Evolutionary conservation across 2,888 invertebrate species (phyloP).

Genomic region (Synanthedon andrenaeformis): DNA sequence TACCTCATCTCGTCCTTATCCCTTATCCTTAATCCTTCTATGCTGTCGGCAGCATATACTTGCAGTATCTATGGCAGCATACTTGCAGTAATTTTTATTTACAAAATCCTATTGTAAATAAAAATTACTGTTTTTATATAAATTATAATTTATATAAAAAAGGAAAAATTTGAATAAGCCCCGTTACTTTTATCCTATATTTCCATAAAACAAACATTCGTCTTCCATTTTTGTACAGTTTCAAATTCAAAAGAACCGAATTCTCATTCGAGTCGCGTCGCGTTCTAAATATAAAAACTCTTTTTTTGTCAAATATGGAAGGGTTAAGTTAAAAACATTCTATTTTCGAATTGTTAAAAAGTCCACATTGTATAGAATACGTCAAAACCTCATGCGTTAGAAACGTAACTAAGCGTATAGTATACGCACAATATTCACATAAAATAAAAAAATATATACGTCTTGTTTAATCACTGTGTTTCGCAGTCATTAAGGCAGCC

Average conservation of each 20-base stretch:
- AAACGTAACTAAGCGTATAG: conserved; percentile 13
- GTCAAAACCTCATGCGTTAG: conserved; percentile 61
- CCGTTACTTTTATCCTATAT: conserved; percentile 46
- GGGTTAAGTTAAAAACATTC: conserved; percentile 70
- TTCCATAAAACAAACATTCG: conserved; percentile 33
- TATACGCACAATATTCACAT: conserved; percentile 21
- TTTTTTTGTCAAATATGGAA: conserved; percentile 70
- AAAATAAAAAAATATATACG: background rate
- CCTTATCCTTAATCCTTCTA: no score
- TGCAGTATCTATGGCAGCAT: no score
- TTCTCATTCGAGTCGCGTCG: conserved; percentile 58
- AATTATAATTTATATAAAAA: no score
- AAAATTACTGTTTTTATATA: no score
- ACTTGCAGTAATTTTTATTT: no score
- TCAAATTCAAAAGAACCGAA: conserved; percentile 62
- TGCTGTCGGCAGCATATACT: no score
- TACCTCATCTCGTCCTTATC: no score
- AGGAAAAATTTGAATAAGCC: conserved; percentile 9
- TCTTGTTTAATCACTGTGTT: no score
- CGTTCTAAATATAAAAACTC: conserved; percentile 64
- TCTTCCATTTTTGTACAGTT: conserved; percentile 51
- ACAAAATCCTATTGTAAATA: no score
- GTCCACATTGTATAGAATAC: conserved; percentile 69
- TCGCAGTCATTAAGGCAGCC: no score
- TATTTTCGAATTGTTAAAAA: conserved; percentile 70